Conservation (phyloP, 64 coral and sea anemone species). For the Astreopora myriophthalma region DNA sequence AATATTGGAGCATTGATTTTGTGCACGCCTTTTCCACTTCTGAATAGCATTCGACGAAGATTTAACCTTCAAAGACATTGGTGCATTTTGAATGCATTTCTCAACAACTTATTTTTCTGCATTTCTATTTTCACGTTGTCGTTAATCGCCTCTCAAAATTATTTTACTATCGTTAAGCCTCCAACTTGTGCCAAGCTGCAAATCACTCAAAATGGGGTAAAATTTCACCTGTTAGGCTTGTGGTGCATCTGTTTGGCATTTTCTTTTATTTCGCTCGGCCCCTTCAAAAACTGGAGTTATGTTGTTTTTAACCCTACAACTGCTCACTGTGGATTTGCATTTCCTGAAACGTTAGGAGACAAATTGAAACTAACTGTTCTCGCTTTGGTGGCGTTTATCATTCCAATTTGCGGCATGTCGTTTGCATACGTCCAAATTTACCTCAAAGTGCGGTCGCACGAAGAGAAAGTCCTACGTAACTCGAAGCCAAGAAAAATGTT, state of each 20-base stretch:
- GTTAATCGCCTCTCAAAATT: constrained; percentile 78
- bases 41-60: constrained; percentile 58
- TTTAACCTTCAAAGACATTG: constrained; percentile 46
- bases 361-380: constrained; percentile 66
- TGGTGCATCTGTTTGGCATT: constrained; percentile 62
- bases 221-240: constrained; percentile 39
- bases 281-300: constrained; percentile 74
- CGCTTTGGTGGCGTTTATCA: constrained; percentile 64
- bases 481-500: neutral
- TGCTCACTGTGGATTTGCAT: constrained; percentile 87
- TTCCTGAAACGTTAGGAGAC: constrained; percentile 53
- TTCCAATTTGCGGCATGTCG: constrained; percentile 65
- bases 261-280: constrained; percentile 72
- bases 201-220: constrained; percentile 56
- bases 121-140: constrained; percentile 85
- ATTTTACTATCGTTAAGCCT: constrained; percentile 67
- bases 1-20: constrained; percentile 77
- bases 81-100: constrained; percentile 76
- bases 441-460: constrained; percentile 62
- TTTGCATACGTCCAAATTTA: constrained; percentile 79
- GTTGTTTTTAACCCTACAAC: constrained; percentile 82
- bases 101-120: constrained; percentile 94
- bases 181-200: constrained; percentile 33
- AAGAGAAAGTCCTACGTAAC: constrained; percentile 10
- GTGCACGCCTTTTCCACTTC: constrained; percentile 75